phyloP scores from a whole-genome alignment of 1,140 invertebrate genomes.

The Odontomachus brunneus region DNA sequence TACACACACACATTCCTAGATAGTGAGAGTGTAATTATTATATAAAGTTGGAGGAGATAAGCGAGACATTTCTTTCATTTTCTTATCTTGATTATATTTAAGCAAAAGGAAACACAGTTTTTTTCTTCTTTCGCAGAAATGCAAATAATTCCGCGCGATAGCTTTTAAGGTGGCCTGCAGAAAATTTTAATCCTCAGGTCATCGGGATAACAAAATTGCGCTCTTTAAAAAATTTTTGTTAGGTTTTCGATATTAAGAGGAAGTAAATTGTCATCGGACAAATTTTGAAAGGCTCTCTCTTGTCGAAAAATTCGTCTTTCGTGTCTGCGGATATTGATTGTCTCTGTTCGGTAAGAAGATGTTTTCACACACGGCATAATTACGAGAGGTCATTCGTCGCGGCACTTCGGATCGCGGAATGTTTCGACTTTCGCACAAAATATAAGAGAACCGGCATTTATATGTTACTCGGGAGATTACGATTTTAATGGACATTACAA shows the following conservation, averaged over 20 bases:
- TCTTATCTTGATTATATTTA: too few species aligned
- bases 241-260: not conserved
- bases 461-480: constrained; percentile 49
- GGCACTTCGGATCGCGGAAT: constrained; percentile 45
- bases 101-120: too few species aligned
- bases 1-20: too few species aligned
- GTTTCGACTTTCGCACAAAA: constrained; percentile 54
- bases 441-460: constrained; percentile 44
- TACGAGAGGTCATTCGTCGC: not conserved
- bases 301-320: too few species aligned
- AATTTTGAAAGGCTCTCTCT: not conserved
- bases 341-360: constrained; percentile 20
- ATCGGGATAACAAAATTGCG: not conserved
- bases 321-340: not conserved
- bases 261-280: not conserved
- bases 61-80: not conserved
- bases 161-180: too few species aligned
- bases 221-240: not conserved
- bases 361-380: constrained; percentile 31
- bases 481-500: constrained; percentile 61
- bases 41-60: not conserved
- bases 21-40: constrained; percentile 2
- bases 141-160: too few species aligned
- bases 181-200: too few species aligned
- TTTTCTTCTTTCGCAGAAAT: too few species aligned